Conservation (phyloP, 2,797 vertebrate genomes). For the Phataginus tetradactyla region DNA sequence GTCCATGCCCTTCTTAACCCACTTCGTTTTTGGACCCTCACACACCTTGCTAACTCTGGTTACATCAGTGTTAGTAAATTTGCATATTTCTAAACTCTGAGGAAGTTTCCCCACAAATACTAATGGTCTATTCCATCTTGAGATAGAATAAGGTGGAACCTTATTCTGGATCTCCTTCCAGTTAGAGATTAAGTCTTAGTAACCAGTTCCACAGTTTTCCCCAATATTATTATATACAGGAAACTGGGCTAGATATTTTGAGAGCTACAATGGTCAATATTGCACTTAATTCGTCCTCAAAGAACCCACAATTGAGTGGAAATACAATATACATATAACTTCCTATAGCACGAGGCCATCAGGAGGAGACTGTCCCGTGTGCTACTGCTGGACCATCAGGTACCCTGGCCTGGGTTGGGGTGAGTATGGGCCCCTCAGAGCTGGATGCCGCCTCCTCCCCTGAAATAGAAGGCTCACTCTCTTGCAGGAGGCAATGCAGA, state of each 20-base stretch:
- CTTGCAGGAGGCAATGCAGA: not conserved
- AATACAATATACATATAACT: too few species aligned
- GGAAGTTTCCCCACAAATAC: not conserved
- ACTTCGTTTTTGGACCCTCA: not conserved
- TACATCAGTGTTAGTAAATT: too few species aligned
- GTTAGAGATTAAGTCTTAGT: not conserved
- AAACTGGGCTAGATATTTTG: not conserved
- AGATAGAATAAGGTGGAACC: not conserved
- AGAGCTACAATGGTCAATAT: not conserved
- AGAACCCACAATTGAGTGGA: not conserved
- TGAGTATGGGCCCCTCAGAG: too few species aligned
- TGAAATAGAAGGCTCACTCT: not conserved
- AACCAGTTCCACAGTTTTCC: not conserved
- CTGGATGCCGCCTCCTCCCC: not conserved
- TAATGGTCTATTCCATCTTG: not conserved
- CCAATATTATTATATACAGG: not conserved
- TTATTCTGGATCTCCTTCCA: not conserved
- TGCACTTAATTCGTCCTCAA: not conserved
- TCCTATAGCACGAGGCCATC: not conserved
- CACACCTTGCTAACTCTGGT: not conserved
- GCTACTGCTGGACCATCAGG: rapidly evolving
- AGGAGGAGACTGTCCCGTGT: too few species aligned
- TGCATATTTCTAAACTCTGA: not conserved
- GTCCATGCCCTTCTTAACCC: not conserved
- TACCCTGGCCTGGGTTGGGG: rapidly evolving